Evolutionary conservation across 2,797 vertebrate species (phyloP), one percentile per base, ranked within the genome.

Genomic region (Hephaestus fuliginosus): DNA sequence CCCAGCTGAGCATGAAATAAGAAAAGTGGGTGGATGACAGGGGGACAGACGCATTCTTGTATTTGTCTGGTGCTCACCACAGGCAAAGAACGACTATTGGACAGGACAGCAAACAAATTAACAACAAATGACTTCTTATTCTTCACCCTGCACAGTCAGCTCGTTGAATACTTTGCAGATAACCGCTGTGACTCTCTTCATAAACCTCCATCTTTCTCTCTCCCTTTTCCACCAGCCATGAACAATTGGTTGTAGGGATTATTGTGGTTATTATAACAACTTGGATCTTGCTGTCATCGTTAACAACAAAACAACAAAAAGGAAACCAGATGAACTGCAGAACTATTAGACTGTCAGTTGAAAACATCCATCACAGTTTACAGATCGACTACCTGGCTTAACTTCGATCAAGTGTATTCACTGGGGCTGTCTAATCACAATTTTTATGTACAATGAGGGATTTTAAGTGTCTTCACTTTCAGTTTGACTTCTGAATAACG

Each of bases 1-100:
- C 80, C 62, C 80, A 78, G 75, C 77, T 78, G 73, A 83, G 79
- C 81, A 44, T 79, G 76, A 74, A 81, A 87, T 69, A 79, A 82
- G 69, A 64, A 70, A 68, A 67, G 73, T 28, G 64, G 64, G 52
- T 7, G 53, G 81, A 65, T 68, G 74, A 76, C 64, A 71, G 78
- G 76, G 61, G 33, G 58, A 80, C 74, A 48, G 78, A 30, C n/a
- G 30, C 58, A 41, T 36, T 3, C 36, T 43, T 65, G 70, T 48
- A 13, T 79, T 49, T 51, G 52, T 68, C 17, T 62, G 66, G 78
- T 12, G 25, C 46, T 84, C 51, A 55, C 77, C 60, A 41, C 60
- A 25, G 83, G 66, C 71, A 1, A 53, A 22, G 30, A 58, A 55
- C n/a, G n/a, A 60, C 39, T 44, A 66, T 85, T 41, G 9, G 69